Conservation (phyloP, 2,113 vertebrate species). For the Stegostoma tigrinum region DNA sequence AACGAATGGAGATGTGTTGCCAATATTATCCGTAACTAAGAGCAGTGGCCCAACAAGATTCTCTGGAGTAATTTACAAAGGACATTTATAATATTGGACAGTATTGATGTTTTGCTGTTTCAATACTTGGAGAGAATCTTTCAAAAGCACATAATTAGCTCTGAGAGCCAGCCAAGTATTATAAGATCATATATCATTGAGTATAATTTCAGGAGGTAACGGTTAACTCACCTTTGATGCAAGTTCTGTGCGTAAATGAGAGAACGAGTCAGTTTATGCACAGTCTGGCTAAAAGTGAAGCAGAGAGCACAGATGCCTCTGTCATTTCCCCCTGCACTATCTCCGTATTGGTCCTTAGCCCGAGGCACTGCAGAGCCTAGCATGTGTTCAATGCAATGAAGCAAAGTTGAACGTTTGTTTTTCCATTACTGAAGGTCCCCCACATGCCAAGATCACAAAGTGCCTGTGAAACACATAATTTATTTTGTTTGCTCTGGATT, state of each 20-base stretch:
- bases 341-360: background rate
- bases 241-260: background rate
- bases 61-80: background rate
- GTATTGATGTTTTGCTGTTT: background rate
- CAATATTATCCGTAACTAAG: background rate
- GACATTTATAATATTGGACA: background rate
- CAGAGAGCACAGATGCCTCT: background rate
- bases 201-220: background rate
- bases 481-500: slow-evolving; percentile 27
- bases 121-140: background rate
- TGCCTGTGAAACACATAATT: background rate
- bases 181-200: background rate
- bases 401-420: background rate
- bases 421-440: background rate
- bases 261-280: background rate
- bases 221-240: background rate
- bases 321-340: background rate
- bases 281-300: background rate
- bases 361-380: background rate
- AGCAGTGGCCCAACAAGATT: background rate
- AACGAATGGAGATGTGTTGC: background rate
- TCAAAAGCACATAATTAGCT: background rate
- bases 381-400: background rate
- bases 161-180: background rate
- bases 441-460: background rate